Evolutionary conservation across 2,113 vertebrate genomes (phyloP), one percentile per base, ranked within the genome.

Genomic region (Hippocampus zosterae): DNA sequence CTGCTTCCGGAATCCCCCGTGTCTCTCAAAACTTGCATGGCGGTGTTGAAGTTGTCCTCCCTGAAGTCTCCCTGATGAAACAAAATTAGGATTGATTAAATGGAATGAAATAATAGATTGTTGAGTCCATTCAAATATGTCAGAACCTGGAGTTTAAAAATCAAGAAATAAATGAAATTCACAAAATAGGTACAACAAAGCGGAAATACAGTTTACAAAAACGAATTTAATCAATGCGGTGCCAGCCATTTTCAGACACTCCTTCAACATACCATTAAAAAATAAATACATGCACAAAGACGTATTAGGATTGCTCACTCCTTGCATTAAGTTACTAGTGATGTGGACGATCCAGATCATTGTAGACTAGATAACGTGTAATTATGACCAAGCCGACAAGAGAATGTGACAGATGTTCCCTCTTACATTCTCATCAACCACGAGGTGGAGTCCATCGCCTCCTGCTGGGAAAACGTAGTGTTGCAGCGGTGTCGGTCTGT

Each of bases 381-480:
- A 48, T 48, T 52, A 7, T 6, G 18, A 52, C 48, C 21, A 18
- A 60, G 27, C 57, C 25, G 12, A 27, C 60, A 27, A 57, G 23
- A 6, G 25, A 16, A 57, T 16, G 25, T 16, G 6, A 27, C 11
- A 27, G 27, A 29, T 15, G 23, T 18, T 15, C 5, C 57, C 18
- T 3, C 95, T 94, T 89, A 98, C 97, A 16, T 98, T 98, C 91
- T 99, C 97, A 90, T 99, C 97, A 70, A 99, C 96, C 19, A 99
- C 97, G 8, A 99, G 91, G 78, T 98, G 96, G 68, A 99, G 94
- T 79, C 97, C 97, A 75, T 99, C 97, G 69, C 97, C 97, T 66
- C 97, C 97, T 91, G 97, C 94, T 91, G 97, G 97, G 78, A 99
- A 99, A 75, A 99, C 92, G 81, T 99, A 99, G 87, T 99, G 97